Evolutionary conservation across 2,797 vertebrate genomes (phyloP), one percentile per base, ranked within the genome.

Genomic region (Nyctibius grandis): DNA sequence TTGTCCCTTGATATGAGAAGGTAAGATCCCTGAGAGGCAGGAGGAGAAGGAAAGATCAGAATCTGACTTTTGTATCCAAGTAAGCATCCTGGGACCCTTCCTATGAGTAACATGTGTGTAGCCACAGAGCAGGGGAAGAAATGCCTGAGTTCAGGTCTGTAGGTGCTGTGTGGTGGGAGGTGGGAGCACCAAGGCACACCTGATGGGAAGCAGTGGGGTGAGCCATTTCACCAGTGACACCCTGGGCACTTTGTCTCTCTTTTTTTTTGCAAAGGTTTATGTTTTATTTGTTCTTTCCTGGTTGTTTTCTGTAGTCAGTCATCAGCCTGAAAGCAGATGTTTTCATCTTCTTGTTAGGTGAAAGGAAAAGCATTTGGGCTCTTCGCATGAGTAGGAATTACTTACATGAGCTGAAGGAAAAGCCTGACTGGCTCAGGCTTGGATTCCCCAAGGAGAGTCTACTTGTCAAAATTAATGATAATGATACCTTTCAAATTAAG

Each of bases 391-490:
- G 22, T 77, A 91, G 48, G 89, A 57, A 89, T 97, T 95, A 91
- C 59, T 77, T 93, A 72, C 63, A 77, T 75, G 85, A 95, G 75
- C 85, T 75, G 94, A 93, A 91, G 51, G 31, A 92, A 92, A 88
- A 92, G 33, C 13, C 40, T 77, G 92, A 77, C 61, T 60, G 50
- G 56, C 73, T 95, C 51, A 89, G 85, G 51, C 83, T 89, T 89
- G 64, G 61, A 67, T 80, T 93, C 91, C 90, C 91, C 14, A 42
- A 70, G 86, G 93, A 95, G 42, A 80, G 38, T 59, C 38, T 89
- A 63, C 93, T 96, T 96, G 91, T 96, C 95, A 96, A 94, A 96
- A 95, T 93, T 96, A 96, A 96, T 89, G 85, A 79, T 95, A 95
- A 95, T 79, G 69, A 95, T 82, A 91, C 47, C 60, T 96, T 96